Conservation (phyloP, 2,888 invertebrate species). For the Pomacea canaliculata region DNA sequence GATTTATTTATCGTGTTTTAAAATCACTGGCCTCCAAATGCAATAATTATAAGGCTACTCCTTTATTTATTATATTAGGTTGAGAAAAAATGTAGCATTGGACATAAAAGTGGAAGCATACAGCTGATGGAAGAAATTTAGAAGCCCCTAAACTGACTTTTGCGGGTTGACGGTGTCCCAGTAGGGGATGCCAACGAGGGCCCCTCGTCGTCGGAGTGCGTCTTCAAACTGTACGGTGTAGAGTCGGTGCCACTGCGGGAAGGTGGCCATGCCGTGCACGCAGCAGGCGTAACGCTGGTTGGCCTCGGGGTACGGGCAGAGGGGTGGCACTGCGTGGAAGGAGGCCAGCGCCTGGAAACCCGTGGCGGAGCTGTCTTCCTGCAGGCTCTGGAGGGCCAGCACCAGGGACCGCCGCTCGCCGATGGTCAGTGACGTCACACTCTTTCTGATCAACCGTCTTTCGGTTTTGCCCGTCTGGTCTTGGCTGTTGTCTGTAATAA, state of each 20-base stretch:
- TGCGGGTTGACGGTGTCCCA: constrained; percentile 33
- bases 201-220: constrained; percentile 38
- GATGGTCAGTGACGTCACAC: constrained; percentile 24
- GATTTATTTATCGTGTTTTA: no score
- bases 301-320: constrained; percentile 39
- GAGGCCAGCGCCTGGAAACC: constrained; percentile 41
- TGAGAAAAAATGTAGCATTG: no score
- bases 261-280: constrained; percentile 43
- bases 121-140: no score
- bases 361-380: constrained; percentile 35
- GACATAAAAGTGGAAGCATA: no score
- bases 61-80: no score
- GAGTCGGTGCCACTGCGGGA: constrained; percentile 44
- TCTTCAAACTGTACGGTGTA: constrained; percentile 43
- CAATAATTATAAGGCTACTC: no score
- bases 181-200: constrained; percentile 39
- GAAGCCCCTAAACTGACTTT: background rate
- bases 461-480: constrained; percentile 14
- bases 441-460: constrained; percentile 10
- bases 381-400: constrained; percentile 31
- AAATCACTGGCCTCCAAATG: no score
- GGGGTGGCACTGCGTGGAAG: constrained; percentile 41
- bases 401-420: constrained; percentile 32
- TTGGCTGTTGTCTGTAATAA: constrained; percentile 15
- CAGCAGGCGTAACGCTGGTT: constrained; percentile 39